Conservation (phyloP, 2,113 vertebrate genomes). For the Microtus pennsylvanicus region DNA sequence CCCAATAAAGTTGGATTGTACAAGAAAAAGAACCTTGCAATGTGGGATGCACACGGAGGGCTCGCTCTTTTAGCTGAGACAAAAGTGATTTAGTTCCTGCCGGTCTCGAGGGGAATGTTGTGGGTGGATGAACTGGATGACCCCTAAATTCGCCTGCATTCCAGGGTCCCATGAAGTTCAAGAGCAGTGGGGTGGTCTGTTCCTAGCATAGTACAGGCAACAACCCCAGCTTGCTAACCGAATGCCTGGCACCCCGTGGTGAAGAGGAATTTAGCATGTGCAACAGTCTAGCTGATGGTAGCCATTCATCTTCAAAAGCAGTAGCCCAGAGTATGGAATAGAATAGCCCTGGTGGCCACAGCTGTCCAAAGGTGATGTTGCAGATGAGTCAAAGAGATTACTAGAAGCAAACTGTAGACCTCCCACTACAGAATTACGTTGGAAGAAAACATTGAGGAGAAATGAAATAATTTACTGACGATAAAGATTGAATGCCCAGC, state of each 20-base stretch:
- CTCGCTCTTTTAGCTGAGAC: conserved; percentile 4
- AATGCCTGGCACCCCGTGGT: conserved; percentile 10
- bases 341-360: not conserved
- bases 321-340: not conserved
- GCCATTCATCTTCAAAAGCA: conserved; percentile 17
- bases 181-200: conserved; percentile 42
- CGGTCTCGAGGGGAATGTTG: conserved; percentile 32
- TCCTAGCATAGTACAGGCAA: conserved; percentile 36
- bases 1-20: conserved; percentile 68
- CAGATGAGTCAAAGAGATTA: conserved; percentile 25
- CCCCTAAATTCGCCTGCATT: conserved; percentile 44
- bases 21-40: not conserved
- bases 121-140: conserved; percentile 45
- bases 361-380: conserved; percentile 18
- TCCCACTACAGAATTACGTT: not conserved
- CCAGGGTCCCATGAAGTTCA: conserved; percentile 55
- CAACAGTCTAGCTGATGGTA: not conserved
- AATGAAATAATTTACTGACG: conserved; percentile 43
- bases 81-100: conserved; percentile 30
- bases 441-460: conserved; percentile 24
- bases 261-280: conserved; percentile 29
- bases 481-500: not conserved
- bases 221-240: conserved; percentile 61
- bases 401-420: not conserved
- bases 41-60: not conserved